phyloP scores from a whole-genome alignment of 2,888 invertebrate species.

The Himalopsyche japonica region DNA sequence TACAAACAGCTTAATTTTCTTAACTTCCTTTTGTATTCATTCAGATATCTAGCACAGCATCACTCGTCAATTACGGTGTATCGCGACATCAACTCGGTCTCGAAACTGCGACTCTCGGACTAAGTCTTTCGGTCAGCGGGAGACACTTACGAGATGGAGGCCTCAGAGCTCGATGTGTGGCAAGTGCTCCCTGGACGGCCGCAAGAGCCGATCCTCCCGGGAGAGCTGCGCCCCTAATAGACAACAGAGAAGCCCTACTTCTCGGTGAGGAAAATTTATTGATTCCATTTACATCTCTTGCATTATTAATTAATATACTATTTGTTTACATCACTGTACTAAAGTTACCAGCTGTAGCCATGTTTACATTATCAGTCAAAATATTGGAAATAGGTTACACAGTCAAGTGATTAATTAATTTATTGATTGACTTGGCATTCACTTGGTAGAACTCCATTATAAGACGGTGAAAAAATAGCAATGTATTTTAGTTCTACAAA shows the following conservation, averaged over 20 bases:
- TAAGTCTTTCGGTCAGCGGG: conserved; percentile 58
- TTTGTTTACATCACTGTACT: too few relatives aligned
- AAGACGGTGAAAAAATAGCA: too few relatives aligned
- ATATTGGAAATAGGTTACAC: too few relatives aligned
- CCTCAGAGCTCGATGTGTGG: conserved; percentile 59
- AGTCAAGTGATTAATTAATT: too few relatives aligned
- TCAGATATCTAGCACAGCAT: conserved; percentile 57
- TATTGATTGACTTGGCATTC: too few relatives aligned
- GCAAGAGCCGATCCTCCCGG: conserved; percentile 63
- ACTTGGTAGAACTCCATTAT: too few relatives aligned
- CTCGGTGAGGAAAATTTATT: conserved; percentile 55
- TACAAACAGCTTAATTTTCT: too few relatives aligned
- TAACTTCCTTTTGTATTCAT: not conserved
- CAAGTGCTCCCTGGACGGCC: conserved; percentile 64
- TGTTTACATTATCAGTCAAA: too few relatives aligned
- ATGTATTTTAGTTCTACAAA: too few relatives aligned
- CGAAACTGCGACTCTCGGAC: conserved; percentile 61
- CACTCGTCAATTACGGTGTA: conserved; percentile 58
- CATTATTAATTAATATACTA: not conserved
- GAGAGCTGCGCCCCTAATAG: conserved; percentile 58
- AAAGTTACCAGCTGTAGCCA: too few relatives aligned
- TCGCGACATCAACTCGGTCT: conserved; percentile 61
- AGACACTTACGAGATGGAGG: conserved; percentile 61
- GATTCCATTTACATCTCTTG: not conserved
- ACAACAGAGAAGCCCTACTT: conserved; percentile 65